These are phyloP conservation scores for Jaculus jaculus DNA, from an alignment of 2,113 vertebrate species.

Conservation along the genomic window DNA sequence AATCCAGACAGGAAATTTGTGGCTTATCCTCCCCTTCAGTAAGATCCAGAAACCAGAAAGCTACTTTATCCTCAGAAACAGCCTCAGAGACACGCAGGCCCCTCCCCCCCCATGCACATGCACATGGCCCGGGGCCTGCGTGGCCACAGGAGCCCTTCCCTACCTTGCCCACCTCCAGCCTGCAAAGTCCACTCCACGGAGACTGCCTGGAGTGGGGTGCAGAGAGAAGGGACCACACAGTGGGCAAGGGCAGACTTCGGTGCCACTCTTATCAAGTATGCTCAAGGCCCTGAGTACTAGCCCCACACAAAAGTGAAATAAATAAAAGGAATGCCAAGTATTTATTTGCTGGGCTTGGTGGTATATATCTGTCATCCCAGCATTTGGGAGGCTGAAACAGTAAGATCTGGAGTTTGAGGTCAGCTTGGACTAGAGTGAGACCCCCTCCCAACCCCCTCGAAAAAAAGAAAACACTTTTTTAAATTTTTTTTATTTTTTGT, in stretches of 20 bases:
- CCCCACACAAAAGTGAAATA: too few relatives aligned
- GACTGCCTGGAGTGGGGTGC: too few relatives aligned
- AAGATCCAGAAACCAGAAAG: background rate
- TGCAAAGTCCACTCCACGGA: too few relatives aligned
- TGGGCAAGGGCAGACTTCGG: background rate
- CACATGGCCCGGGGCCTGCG: fast-evolving
- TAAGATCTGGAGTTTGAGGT: background rate
- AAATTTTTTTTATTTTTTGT: too few relatives aligned
- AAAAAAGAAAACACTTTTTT: background rate
- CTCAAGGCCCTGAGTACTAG: background rate
- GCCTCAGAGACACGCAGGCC: background rate
- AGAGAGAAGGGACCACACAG: too few relatives aligned
- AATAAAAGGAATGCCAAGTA: background rate
- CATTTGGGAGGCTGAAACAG: background rate
- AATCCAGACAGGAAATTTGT: background rate
- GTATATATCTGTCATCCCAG: background rate
- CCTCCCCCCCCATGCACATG: too few relatives aligned
- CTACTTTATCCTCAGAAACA: background rate
- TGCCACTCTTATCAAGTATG: background rate
- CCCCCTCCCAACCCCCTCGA: background rate
- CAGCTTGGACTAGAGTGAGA: background rate
- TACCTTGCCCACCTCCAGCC: background rate
- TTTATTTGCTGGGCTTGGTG: background rate
- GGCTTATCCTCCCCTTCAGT: background rate
- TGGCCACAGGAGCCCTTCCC: background rate